Evolutionary conservation across 2,113 vertebrate genomes (phyloP).

Genomic region (Semicossyphus pulcher): DNA sequence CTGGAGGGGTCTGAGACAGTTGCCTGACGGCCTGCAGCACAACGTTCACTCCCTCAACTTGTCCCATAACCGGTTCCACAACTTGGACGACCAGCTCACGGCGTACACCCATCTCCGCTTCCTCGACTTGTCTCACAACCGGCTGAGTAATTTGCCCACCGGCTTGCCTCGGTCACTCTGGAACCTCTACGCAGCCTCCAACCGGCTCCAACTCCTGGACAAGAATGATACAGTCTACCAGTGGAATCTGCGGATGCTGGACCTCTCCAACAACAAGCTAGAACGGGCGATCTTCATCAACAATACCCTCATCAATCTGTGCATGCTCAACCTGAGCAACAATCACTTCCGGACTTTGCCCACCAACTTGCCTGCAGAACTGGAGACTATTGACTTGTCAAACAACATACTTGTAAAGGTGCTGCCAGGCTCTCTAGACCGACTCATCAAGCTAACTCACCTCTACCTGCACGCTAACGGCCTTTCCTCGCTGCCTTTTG

Average conservation of each 20-base stretch:
- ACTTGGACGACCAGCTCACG: conserved; percentile 88
- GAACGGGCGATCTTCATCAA: conserved; percentile 95
- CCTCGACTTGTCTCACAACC: conserved; percentile 94
- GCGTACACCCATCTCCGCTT: conserved; percentile 90
- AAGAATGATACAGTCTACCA: conserved; percentile 96
- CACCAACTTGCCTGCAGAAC: conserved; percentile 92
- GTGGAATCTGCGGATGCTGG: conserved; percentile 93
- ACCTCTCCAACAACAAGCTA: conserved; percentile 92
- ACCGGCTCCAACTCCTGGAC: conserved; percentile 89
- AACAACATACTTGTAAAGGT: conserved; percentile 92
- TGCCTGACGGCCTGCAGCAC: conserved; percentile 90
- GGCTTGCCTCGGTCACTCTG: conserved; percentile 93
- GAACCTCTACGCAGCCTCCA: conserved; percentile 90
- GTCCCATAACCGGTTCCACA: conserved; percentile 90
- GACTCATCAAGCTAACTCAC: conserved; percentile 84
- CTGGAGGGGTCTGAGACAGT: conserved; percentile 86
- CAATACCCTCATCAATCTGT: conserved; percentile 91
- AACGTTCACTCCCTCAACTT: conserved; percentile 92
- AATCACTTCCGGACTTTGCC: conserved; percentile 97
- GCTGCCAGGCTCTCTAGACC: conserved; percentile 89
- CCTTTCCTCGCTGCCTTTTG: conserved; percentile 86
- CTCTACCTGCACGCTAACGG: conserved; percentile 94
- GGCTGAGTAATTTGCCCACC: conserved; percentile 87
- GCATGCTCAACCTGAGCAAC: conserved; percentile 90
- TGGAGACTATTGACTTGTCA: conserved; percentile 90